These are phyloP conservation scores for Gracilinanus agilis DNA, from an alignment of 2,113 vertebrate genomes.

Conservation along the genomic window DNA sequence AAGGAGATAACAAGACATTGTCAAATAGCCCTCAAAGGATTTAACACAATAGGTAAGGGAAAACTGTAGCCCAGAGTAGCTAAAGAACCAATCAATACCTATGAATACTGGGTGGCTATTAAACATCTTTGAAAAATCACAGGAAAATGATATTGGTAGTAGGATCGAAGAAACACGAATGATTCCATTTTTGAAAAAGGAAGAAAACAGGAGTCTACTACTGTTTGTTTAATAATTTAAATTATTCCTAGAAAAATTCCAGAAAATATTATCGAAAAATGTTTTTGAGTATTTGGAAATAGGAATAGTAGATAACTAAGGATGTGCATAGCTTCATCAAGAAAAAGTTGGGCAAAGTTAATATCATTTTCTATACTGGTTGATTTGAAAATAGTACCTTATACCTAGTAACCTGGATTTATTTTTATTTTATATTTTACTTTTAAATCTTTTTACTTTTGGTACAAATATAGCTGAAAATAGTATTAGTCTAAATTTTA, in stretches of 20 bases:
- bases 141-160: neutral
- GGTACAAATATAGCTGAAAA: too few species aligned
- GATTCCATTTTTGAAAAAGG: neutral
- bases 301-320: neutral
- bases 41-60: neutral
- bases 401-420: neutral
- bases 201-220: neutral
- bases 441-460: too few species aligned
- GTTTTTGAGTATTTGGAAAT: neutral
- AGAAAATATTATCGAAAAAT: neutral
- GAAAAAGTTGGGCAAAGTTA: neutral
- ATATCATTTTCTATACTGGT: neutral
- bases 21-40: neutral
- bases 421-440: neutral
- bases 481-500: too few species aligned
- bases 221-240: neutral
- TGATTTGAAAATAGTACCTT: neutral
- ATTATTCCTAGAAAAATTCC: neutral
- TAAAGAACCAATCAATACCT: neutral
- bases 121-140: neutral
- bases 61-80: neutral
- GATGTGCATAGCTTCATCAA: neutral
- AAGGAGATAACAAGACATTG: neutral
- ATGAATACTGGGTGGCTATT: neutral
- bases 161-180: neutral